A percentile compares a stretch with the other conserved stretches of the same genome.
Conservation (phyloP, 2,113 vertebrate species). For the Tupaia chinensis region DNA sequence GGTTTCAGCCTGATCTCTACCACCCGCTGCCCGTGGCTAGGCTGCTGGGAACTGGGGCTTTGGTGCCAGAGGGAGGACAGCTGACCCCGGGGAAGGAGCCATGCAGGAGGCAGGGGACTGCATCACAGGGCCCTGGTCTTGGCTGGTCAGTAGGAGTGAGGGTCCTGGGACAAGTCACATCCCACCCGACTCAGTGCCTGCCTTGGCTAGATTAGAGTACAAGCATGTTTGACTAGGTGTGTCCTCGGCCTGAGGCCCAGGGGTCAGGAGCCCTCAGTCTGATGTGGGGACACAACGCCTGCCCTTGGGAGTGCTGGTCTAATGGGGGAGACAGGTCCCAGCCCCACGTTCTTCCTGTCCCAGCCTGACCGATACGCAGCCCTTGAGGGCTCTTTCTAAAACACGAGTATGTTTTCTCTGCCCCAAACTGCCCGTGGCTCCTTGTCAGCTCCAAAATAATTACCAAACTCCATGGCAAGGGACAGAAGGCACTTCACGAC, state of each 20-base stretch:
- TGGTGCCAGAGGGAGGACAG: conserved; percentile 58
- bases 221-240: not conserved
- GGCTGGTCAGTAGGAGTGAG: not conserved
- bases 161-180: no score
- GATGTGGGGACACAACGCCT: not conserved
- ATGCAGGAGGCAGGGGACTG: not conserved
- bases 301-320: not conserved
- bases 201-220: not conserved
- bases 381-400: not conserved
- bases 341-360: not conserved
- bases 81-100: conserved; percentile 41
- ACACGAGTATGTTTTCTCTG: not conserved
- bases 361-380: not conserved
- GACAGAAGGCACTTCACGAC: not conserved
- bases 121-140: not conserved
- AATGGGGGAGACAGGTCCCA: no score
- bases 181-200: not conserved
- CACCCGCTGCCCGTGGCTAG: conserved; percentile 3
- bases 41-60: conserved; percentile 62
- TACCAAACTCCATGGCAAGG: not conserved
- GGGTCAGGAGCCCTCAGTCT: not conserved
- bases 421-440: not conserved
- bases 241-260: not conserved
- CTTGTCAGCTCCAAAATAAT: not conserved
- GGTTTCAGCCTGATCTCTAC: conserved; percentile 74